A percentile compares a stretch with the other conserved stretches of the same genome.
Conservation (phyloP, 2,113 vertebrate species). For the Cyprinodon variegatus region DNA sequence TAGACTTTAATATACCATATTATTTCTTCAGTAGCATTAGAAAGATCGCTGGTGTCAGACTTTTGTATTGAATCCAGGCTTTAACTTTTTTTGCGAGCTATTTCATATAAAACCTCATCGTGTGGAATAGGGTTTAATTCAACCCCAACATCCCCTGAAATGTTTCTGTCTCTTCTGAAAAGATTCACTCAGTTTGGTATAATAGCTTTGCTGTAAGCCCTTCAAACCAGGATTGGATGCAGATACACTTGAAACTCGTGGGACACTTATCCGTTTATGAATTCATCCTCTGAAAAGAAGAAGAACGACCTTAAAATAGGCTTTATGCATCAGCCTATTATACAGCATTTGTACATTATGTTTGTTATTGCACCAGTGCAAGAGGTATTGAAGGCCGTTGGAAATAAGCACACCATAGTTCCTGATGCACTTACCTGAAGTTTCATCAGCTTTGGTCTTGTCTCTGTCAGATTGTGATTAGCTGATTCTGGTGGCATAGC, state of each 20-base stretch:
- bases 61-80: background rate
- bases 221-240: conserved; percentile 33
- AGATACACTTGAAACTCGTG: background rate
- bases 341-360: conserved; percentile 5
- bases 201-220: conserved; percentile 37
- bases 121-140: conserved; percentile 43
- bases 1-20: background rate
- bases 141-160: conserved; percentile 3
- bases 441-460: conserved; percentile 45
- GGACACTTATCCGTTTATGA: conserved; percentile 15
- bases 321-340: background rate
- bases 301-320: background rate
- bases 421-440: conserved; percentile 38
- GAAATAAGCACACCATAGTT: conserved; percentile 10
- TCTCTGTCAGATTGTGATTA: conserved; percentile 48
- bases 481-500: conserved; percentile 40
- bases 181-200: conserved; percentile 31
- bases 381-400: conserved; percentile 18
- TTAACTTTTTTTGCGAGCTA: conserved; percentile 27
- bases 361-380: background rate
- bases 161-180: conserved; percentile 34
- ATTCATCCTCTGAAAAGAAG: conserved; percentile 3
- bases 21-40: background rate
- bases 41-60: background rate
- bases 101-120: conserved; percentile 21